phyloP scores from a whole-genome alignment of 1,140 invertebrate species.

The Drosophila arizonae region DNA sequence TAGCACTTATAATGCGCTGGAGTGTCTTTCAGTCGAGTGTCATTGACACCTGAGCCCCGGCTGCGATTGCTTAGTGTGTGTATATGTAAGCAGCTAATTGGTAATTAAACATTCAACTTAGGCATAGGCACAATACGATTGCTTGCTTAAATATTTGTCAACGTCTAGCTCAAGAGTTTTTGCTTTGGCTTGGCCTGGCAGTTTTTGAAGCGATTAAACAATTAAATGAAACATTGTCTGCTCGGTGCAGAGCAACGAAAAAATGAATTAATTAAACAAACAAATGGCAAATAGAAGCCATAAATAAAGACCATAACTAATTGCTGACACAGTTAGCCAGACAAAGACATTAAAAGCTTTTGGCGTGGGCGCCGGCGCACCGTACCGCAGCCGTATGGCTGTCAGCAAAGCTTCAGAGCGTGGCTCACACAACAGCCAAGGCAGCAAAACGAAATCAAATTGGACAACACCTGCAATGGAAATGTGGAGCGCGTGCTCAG shows the following conservation, averaged over 20 bases:
- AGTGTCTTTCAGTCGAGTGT: slow-evolving; percentile 43
- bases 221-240: slow-evolving; percentile 26
- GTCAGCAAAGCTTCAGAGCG: slow-evolving; percentile 65
- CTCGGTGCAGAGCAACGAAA: slow-evolving; percentile 2
- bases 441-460: slow-evolving; percentile 17
- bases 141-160: slow-evolving; percentile 3
- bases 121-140: neutral
- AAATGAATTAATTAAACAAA: slow-evolving; percentile 69
- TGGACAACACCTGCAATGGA: slow-evolving; percentile 61
- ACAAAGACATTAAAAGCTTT: slow-evolving; percentile 61
- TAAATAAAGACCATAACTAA: slow-evolving; percentile 75
- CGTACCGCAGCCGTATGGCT: slow-evolving; percentile 8
- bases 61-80: neutral
- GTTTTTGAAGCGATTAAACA: slow-evolving; percentile 4
- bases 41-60: slow-evolving; percentile 55
- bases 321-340: slow-evolving; percentile 77
- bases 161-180: neutral
- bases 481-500: slow-evolving; percentile 59
- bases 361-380: slow-evolving; percentile 64
- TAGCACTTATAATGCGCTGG: slow-evolving; percentile 59
- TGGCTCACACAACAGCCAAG: slow-evolving; percentile 32
- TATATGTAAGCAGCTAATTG: slow-evolving; percentile 16
- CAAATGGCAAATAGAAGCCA: slow-evolving; percentile 68
- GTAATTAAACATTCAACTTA: slow-evolving; percentile 25
- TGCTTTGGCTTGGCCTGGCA: neutral